Evolutionary conservation across 2,797 vertebrate genomes (phyloP).

Genomic region (Calcarius lapponicus): DNA sequence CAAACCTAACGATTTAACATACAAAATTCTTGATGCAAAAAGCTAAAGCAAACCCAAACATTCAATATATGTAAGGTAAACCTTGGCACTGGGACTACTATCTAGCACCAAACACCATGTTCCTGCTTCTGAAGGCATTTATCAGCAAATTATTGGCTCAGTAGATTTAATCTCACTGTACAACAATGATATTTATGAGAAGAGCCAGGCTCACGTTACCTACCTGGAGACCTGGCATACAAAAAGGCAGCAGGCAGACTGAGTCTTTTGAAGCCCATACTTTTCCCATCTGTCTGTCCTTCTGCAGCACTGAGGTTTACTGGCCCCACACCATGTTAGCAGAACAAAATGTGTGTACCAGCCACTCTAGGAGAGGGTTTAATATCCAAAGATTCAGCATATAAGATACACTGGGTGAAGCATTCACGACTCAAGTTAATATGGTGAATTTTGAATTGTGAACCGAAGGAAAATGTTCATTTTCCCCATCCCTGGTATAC

Average conservation of each 20-base stretch:
- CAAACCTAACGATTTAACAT: conserved; percentile 14
- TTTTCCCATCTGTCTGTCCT: not conserved
- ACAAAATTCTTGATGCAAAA: not conserved
- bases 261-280: not conserved
- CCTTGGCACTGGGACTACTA: not conserved
- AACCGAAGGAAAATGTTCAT: not conserved
- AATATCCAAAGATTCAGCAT: not conserved
- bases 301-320: not conserved
- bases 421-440: not conserved
- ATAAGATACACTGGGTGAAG: not conserved
- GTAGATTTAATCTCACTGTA: not conserved
- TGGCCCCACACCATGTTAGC: not conserved
- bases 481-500: not conserved
- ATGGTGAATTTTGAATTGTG: not conserved
- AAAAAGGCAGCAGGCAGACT: not conserved
- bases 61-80: not conserved
- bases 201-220: not conserved
- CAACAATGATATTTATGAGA: not conserved
- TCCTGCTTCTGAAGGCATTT: not conserved
- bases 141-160: not conserved
- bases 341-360: not conserved
- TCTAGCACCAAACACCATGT: not conserved
- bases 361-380: not conserved
- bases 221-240: not conserved
- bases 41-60: not conserved